Evolutionary conservation across 2,113 vertebrate species (phyloP).

Genomic region (Stigmatopora argus): DNA sequence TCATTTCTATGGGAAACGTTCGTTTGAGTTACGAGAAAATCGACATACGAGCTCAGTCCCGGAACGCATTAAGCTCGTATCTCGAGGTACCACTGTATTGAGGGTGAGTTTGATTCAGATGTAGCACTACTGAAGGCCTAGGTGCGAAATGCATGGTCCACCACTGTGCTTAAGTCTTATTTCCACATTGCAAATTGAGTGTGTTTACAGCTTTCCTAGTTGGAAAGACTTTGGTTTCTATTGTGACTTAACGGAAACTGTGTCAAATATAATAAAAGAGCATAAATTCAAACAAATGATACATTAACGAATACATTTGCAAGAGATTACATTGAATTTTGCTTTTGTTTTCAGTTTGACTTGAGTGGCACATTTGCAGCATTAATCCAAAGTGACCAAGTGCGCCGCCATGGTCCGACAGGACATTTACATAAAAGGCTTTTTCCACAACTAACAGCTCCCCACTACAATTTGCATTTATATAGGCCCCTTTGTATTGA

Average conservation of each 20-base stretch:
- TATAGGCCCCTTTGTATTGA: conserved; percentile 76
- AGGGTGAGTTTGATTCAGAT: no score
- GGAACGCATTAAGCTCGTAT: no score
- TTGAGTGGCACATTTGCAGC: conserved; percentile 63
- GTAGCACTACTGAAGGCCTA: no score
- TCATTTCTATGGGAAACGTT: no score
- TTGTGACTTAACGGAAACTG: neutral
- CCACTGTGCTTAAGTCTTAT: neutral
- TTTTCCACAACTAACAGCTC: conserved; percentile 73
- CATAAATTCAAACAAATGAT: neutral
- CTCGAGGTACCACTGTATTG: no score
- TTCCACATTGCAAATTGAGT: neutral
- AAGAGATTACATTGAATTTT: conserved; percentile 50
- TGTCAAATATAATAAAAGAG: neutral
- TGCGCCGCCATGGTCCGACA: conserved; percentile 61
- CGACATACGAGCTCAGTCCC: no score
- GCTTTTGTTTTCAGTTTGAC: conserved; percentile 53
- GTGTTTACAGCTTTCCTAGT: neutral
- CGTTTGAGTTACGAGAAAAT: no score
- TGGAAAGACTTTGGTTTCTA: neutral
- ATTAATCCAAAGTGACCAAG: conserved; percentile 69
- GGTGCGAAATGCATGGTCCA: no score
- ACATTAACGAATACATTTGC: neutral
- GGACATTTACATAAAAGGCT: conserved; percentile 77
- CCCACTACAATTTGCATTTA: conserved; percentile 80